Evolutionary conservation across 2,113 vertebrate genomes (phyloP), one percentile per base, ranked within the genome.

Genomic region (Pleuronectes platessa): DNA sequence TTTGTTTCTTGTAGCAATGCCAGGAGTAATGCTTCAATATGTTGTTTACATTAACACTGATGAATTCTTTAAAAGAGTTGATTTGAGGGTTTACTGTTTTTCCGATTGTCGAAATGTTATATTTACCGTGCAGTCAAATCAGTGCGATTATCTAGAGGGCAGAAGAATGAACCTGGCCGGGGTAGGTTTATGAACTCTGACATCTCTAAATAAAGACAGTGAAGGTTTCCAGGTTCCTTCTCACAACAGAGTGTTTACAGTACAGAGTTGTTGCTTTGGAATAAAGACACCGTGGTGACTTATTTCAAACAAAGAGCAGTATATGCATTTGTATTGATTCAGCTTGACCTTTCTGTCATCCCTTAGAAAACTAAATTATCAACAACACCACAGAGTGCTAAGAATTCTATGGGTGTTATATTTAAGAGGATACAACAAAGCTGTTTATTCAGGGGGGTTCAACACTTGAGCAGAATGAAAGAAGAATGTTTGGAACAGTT

Each of bases 401-500:
- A 23, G 21, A 35, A 4, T 53, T 61, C 13, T 26, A 53, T 15
- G n/a, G 27, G 15, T 75, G 65, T 37, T 62, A 53, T 31, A 61
- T 66, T 63, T 74, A 76, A 83, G 62, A 70, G 65, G 72, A 79
- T 77, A 69, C 63, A 5, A 63, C 14, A 62, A 55, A 66, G 51
- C 66, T 76, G 61, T 78, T 31, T 74, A 64, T 84, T 83, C 54
- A 59, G 42, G 83, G 55, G 42, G 47, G 47, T 51, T 51, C 17
- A 51, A 20, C 17, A 51, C 47, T 18, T 17, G 17, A 51, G 47
- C 58, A 31, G 37, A 37, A 47, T 24, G 18, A 27, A 54, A 54
- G 20, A n/a, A n/a, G 8, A 64, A 71, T 68, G 55, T 42, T 27
- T 17, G 2, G 76, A 82, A 65, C 68, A 45, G 9, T 24, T 35